Evolutionary conservation across 2,113 vertebrate genomes (phyloP).

Genomic region (Sorex fumeus): DNA sequence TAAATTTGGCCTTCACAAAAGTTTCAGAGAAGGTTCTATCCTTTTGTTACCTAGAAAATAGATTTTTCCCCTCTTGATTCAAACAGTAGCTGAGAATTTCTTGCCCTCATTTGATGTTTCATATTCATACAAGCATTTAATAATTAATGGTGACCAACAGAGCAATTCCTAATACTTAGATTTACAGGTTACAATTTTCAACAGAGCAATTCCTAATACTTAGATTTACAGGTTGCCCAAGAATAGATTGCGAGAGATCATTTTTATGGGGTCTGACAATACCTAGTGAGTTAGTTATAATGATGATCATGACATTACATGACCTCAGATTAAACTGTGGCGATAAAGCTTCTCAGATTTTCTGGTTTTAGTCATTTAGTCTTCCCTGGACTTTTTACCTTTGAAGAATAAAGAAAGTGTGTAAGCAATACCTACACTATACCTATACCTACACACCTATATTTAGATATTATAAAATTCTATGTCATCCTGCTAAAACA

Average conservation of each 20-base stretch:
- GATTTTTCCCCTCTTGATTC: constrained; percentile 18
- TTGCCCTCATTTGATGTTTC: constrained; percentile 34
- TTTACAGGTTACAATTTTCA: constrained; percentile 6
- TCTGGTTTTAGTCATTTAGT: not conserved
- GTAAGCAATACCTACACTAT: not conserved
- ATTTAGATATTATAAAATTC: not conserved
- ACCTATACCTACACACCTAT: not conserved
- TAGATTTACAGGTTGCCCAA: not conserved
- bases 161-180: not conserved
- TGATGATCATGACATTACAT: not conserved
- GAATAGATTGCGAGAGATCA: not conserved
- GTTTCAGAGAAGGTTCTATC: not conserved
- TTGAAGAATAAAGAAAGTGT: not conserved
- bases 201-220: not conserved
- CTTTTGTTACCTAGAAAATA: not conserved
- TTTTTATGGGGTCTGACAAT: not conserved
- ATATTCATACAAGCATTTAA: constrained; percentile 47
- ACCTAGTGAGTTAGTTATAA: not conserved
- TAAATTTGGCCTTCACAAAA: constrained; percentile 29
- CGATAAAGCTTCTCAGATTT: not conserved
- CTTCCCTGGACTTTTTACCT: not conserved
- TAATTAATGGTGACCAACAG: constrained; percentile 51
- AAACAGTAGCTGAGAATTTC: not conserved
- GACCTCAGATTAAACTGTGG: not conserved
- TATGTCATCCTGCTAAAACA: not conserved